A percentile compares a stretch with the other conserved stretches of the same genome.
These are phyloP conservation scores for Rhipidura dahli DNA, from an alignment of 2,113 vertebrate species.

Conservation along the genomic window DNA sequence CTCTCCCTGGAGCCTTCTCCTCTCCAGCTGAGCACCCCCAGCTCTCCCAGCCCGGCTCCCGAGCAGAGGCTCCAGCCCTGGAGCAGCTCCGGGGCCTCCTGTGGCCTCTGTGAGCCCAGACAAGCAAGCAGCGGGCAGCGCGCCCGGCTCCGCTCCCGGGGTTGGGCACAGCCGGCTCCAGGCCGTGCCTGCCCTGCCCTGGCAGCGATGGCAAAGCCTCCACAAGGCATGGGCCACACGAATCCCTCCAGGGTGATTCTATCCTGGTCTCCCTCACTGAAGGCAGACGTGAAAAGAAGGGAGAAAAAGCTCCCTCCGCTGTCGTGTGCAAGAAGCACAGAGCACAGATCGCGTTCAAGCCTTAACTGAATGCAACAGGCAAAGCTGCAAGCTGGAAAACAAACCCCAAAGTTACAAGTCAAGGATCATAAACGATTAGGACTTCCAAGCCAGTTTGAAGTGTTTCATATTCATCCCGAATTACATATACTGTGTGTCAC, in stretches of 20 bases:
- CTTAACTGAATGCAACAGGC: background rate
- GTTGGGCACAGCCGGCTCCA: background rate
- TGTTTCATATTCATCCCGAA: conserved; percentile 3
- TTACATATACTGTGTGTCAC: background rate
- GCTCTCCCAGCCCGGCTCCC: background rate
- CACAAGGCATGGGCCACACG: background rate
- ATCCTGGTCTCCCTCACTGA: background rate
- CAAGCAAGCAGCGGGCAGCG: fast-evolving
- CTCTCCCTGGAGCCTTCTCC: fast-evolving
- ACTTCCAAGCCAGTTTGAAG: background rate
- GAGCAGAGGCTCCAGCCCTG: background rate
- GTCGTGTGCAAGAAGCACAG: background rate
- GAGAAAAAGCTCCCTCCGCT: background rate
- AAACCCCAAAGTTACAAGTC: background rate
- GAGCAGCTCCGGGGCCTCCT: background rate
- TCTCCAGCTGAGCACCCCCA: background rate
- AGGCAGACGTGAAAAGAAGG: background rate
- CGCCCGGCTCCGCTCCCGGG: background rate
- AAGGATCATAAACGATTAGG: background rate
- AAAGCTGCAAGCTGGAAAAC: background rate
- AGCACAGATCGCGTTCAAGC: background rate
- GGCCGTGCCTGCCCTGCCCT: background rate
- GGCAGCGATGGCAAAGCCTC: background rate
- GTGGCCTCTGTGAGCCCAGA: background rate
- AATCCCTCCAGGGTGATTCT: background rate